phyloP scores from a whole-genome alignment of 2,113 vertebrate genomes.

The Fregetta grallaria region DNA sequence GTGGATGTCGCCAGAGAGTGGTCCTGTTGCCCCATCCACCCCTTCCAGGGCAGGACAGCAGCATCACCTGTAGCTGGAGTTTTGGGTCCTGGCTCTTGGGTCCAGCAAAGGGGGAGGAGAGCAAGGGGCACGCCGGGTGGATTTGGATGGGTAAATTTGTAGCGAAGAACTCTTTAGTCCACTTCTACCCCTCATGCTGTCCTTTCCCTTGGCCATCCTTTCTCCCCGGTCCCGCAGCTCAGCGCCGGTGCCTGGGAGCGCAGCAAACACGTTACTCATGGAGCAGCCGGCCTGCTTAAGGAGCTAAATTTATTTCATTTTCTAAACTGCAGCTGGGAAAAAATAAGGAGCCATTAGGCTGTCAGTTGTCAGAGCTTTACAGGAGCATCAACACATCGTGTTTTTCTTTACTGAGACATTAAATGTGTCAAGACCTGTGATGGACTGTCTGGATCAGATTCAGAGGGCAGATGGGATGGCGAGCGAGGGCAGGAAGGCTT shows the following conservation, averaged over 20 bases:
- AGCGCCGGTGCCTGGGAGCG: rapidly evolving
- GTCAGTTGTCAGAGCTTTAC: conserved; percentile 57
- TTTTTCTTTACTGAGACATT: conserved; percentile 61
- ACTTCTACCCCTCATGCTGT: not conserved
- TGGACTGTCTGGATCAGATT: conserved; percentile 33
- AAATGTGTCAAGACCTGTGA: conserved; percentile 43
- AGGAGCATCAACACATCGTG: conserved; percentile 45
- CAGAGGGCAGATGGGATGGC: not conserved
- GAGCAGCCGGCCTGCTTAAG: conserved; percentile 46
- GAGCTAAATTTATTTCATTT: conserved; percentile 63
- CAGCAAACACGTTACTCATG: not conserved
- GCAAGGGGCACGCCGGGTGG: rapidly evolving
- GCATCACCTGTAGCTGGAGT: not conserved
- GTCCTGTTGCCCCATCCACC: not conserved
- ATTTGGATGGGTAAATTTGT: not conserved
- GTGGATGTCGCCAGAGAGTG: not conserved
- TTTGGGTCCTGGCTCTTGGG: not conserved
- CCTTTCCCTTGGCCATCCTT: not conserved
- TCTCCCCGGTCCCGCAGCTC: not conserved
- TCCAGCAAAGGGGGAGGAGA: not conserved
- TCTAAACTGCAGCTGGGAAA: conserved; percentile 55
- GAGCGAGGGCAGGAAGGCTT: not conserved
- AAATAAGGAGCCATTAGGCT: conserved; percentile 67
- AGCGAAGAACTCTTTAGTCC: not conserved
- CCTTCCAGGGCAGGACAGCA: not conserved